Evolutionary conservation across 2,113 vertebrate genomes (phyloP).

Genomic region (Saguinus imperator): DNA sequence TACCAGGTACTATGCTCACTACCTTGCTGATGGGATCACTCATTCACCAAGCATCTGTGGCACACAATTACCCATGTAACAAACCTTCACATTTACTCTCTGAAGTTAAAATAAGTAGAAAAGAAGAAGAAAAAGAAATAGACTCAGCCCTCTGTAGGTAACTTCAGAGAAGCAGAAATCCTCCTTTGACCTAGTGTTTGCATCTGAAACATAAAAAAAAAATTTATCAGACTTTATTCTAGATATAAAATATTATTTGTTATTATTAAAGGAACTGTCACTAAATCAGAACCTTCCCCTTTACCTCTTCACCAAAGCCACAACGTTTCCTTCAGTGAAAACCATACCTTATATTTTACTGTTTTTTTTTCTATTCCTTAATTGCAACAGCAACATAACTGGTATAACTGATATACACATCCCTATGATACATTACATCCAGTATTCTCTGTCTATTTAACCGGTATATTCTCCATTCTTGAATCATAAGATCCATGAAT

Average conservation of each 20-base stretch:
- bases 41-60: no score
- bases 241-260: neutral
- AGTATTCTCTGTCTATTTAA: neutral
- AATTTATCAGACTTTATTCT: neutral
- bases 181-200: neutral
- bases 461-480: neutral
- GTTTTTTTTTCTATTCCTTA: neutral
- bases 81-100: neutral
- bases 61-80: neutral
- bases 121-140: neutral
- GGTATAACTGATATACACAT: neutral
- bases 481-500: neutral
- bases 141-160: neutral
- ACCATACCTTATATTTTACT: neutral
- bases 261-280: neutral
- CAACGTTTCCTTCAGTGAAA: neutral
- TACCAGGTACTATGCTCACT: no score
- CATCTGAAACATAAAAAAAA: neutral
- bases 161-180: neutral
- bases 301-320: neutral
- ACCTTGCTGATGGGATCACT: no score
- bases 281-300: neutral
- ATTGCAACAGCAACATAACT: neutral
- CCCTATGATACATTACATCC: neutral
- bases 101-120: no score